phyloP scores from a whole-genome alignment of 2,797 vertebrate genomes.

The Calcarius lapponicus region DNA sequence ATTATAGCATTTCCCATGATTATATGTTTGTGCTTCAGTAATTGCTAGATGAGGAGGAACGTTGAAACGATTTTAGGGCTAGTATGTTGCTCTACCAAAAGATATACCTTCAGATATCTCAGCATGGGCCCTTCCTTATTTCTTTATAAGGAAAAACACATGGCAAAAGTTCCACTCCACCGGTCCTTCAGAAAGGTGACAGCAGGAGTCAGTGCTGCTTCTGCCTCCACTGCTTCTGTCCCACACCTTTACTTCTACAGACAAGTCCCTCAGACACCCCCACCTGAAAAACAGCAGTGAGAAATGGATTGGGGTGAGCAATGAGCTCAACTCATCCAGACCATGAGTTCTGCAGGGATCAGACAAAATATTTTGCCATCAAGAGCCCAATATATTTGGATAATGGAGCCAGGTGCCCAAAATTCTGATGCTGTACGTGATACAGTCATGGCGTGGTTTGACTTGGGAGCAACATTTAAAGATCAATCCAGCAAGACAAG shows the following conservation, averaged over 20 bases:
- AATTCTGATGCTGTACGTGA: not conserved
- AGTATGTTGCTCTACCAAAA: not conserved
- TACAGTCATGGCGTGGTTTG: not conserved
- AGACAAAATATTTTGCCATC: not conserved
- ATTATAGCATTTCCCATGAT: constrained; percentile 49
- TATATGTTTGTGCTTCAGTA: constrained; percentile 51
- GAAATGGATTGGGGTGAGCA: not conserved
- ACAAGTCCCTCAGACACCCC: not conserved
- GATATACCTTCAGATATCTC: not conserved
- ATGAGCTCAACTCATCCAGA: not conserved
- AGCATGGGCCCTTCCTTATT: not conserved
- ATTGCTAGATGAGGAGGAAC: constrained; percentile 45
- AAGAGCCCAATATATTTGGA: not conserved
- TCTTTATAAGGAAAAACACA: not conserved
- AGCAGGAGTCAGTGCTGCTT: not conserved
- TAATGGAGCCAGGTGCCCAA: not conserved
- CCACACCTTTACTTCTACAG: not conserved
- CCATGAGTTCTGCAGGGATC: not conserved
- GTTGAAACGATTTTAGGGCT: not conserved
- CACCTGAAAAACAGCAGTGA: not conserved
- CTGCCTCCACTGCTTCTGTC: not conserved
- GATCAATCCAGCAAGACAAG: not conserved
- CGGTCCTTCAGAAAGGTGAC: not conserved
- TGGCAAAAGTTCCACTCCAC: not conserved
- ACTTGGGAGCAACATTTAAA: not conserved